These are phyloP conservation scores for Cacatua alba DNA, from an alignment of 2,113 vertebrate genomes.

Conservation along the genomic window DNA sequence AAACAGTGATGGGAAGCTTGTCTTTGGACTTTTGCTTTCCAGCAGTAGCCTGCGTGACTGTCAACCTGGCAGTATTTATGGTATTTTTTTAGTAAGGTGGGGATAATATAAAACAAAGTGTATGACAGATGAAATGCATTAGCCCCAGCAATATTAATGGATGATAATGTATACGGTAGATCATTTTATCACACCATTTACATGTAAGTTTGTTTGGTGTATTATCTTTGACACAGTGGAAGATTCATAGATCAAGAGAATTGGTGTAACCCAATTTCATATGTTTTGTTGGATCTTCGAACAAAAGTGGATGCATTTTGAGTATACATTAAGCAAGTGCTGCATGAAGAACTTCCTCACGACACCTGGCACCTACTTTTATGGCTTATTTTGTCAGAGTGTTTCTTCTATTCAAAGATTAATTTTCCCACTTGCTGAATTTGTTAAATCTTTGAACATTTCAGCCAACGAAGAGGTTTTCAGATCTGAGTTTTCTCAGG, in stretches of 20 bases:
- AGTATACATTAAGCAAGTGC: conserved; percentile 67
- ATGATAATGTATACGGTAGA: conserved; percentile 71
- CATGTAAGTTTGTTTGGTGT: conserved; percentile 71
- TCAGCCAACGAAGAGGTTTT: conserved; percentile 62
- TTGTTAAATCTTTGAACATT: conserved; percentile 66
- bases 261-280: conserved; percentile 74
- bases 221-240: conserved; percentile 69
- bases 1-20: background rate
- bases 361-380: conserved; percentile 64
- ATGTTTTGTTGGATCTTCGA: conserved; percentile 73
- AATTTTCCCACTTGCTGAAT: conserved; percentile 69
- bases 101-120: conserved; percentile 50
- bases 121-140: conserved; percentile 67
- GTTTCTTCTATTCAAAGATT: conserved; percentile 67
- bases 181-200: conserved; percentile 72
- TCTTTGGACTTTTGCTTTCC: conserved; percentile 13
- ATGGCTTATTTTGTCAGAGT: conserved; percentile 66
- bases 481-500: conserved; percentile 56
- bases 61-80: conserved; percentile 7
- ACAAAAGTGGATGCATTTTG: conserved; percentile 71
- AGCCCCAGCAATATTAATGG: conserved; percentile 67
- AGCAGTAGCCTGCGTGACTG: background rate
- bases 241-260: conserved; percentile 75
- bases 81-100: conserved; percentile 39
- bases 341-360: conserved; percentile 59